Conservation (phyloP, 92 coral and sea anemone genomes). For the Montipora capitata region DNA sequence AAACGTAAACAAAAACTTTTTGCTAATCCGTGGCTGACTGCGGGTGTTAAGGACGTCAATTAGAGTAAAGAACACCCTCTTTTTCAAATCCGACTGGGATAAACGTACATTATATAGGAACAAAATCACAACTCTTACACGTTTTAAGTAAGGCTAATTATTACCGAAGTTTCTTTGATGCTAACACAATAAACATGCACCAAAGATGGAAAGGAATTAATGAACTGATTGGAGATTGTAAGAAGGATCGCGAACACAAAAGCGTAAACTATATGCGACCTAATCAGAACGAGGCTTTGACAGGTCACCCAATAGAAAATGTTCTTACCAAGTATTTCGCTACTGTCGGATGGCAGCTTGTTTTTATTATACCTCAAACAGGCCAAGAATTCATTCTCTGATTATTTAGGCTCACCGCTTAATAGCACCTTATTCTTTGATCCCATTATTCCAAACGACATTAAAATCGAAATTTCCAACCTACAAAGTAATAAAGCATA, state of each 20-base stretch:
- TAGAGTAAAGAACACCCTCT: slow-evolving; percentile 52
- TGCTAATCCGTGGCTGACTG: slow-evolving; percentile 68
- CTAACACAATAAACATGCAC: slow-evolving; percentile 42
- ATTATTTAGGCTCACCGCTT: too few species aligned
- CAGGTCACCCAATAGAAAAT: slow-evolving; percentile 19
- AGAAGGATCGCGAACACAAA: slow-evolving; percentile 10
- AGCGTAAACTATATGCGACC: slow-evolving; percentile 16
- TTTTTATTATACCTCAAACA: slow-evolving; percentile 18
- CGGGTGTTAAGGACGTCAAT: slow-evolving; percentile 45
- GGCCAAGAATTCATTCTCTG: too few species aligned
- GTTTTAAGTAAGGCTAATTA: slow-evolving; percentile 43
- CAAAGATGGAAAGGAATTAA: slow-evolving; percentile 77
- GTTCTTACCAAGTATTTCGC: slow-evolving; percentile 39
- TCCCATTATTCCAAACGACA: too few species aligned
- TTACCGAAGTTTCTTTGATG: slow-evolving; percentile 47
- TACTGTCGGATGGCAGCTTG: slow-evolving; percentile 31
- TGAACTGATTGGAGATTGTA: slow-evolving; percentile 30
- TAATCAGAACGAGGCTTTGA: slow-evolving; percentile 11
- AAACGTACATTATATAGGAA: slow-evolving; percentile 59
- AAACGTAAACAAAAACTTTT: slow-evolving; percentile 33
- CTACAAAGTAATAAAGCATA: too few species aligned
- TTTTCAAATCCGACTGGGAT: slow-evolving; percentile 26
- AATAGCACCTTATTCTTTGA: too few species aligned
- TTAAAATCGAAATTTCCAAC: too few species aligned
- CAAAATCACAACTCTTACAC: slow-evolving; percentile 51